These are phyloP conservation scores for Anticlea derivata DNA, from an alignment of 2,888 invertebrate species.

Conservation along the genomic window DNA sequence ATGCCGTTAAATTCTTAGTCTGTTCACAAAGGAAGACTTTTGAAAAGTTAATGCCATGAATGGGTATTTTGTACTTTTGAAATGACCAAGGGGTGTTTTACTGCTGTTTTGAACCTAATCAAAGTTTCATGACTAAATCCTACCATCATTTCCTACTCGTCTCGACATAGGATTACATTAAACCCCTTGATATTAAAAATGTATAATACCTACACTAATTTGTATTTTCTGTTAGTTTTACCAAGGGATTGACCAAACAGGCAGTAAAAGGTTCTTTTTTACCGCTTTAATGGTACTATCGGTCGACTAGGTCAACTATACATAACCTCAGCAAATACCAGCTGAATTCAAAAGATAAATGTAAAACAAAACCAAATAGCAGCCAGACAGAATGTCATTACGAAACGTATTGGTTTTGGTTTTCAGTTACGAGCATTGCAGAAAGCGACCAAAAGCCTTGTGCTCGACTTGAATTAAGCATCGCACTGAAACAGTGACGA, in stretches of 20 bases:
- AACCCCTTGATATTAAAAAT: too few relatives aligned
- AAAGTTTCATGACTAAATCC: background rate
- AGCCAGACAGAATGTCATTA: conserved; percentile 12
- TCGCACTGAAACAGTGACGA: conserved; percentile 61
- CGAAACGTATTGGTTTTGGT: conserved; percentile 23
- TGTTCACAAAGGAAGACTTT: conserved; percentile 67
- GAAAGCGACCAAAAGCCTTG: conserved; percentile 9
- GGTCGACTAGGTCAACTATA: too few relatives aligned
- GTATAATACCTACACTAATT: too few relatives aligned
- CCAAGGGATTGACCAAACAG: too few relatives aligned
- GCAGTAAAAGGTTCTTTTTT: too few relatives aligned
- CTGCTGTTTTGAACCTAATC: conserved; percentile 4
- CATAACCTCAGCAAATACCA: too few relatives aligned
- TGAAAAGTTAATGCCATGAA: conserved; percentile 69
- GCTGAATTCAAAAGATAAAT: background rate
- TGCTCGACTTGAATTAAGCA: conserved; percentile 51
- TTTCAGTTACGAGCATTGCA: conserved; percentile 21
- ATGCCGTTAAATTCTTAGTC: conserved; percentile 78
- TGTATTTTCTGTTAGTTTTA: too few relatives aligned
- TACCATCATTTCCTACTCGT: background rate
- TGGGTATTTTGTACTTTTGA: conserved; percentile 49
- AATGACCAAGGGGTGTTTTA: conserved; percentile 18
- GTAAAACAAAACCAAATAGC: conserved; percentile 10
- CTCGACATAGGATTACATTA: too few relatives aligned
- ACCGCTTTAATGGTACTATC: too few relatives aligned